phyloP scores from a whole-genome alignment of 2,797 vertebrate genomes.

The Monodelphis domestica region DNA sequence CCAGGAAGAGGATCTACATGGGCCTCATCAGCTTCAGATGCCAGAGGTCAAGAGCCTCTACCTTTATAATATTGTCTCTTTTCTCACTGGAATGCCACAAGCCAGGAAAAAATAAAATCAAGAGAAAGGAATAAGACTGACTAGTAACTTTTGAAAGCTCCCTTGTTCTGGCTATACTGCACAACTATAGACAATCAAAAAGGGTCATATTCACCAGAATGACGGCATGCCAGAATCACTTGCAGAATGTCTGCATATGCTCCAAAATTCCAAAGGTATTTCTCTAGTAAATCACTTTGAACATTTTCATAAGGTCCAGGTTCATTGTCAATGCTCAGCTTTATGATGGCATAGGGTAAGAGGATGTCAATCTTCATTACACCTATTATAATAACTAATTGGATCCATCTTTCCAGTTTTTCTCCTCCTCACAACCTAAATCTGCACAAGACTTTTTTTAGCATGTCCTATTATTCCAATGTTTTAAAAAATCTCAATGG shows the following conservation, averaged over 20 bases:
- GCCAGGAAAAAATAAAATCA: not conserved
- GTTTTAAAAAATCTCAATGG: not conserved
- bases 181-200: not conserved
- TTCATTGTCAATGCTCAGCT: not conserved
- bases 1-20: not conserved
- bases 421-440: not conserved
- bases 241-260: not conserved
- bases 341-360: not conserved
- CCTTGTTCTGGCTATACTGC: not conserved
- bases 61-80: not conserved
- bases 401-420: not conserved
- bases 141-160: not conserved
- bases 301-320: not conserved
- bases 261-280: not conserved
- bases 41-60: not conserved
- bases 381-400: not conserved
- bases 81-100: not conserved
- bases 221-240: not conserved
- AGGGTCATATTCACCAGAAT: not conserved
- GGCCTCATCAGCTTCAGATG: not conserved
- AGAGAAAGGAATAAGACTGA: not conserved
- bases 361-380: not conserved
- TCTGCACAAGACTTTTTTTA: not conserved
- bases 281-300: not conserved
- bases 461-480: not conserved